These are phyloP conservation scores for Imbricaverruca yamaguchii DNA, from an alignment of 2,888 invertebrate species.

Conservation along the genomic window DNA sequence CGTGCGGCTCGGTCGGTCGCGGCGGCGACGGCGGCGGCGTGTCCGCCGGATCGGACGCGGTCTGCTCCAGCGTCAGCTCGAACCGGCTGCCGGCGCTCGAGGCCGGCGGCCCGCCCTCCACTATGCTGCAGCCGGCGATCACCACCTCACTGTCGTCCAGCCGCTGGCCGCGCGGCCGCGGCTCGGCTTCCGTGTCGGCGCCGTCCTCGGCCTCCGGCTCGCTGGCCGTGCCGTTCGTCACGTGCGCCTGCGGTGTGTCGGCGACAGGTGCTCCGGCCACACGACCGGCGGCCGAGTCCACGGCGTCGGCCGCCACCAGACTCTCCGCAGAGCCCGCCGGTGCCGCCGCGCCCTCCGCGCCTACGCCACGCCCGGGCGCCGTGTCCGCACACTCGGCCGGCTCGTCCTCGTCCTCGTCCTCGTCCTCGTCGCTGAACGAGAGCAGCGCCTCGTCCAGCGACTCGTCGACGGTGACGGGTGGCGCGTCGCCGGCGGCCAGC, in stretches of 20 bases:
- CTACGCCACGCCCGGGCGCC: background rate
- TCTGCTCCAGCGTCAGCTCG: slow-evolving; percentile 30
- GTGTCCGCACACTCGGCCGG: background rate
- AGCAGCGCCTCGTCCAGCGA: slow-evolving; percentile 16
- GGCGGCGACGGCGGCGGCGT: slow-evolving; percentile 29
- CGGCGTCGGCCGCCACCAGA: background rate
- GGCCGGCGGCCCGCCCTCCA: slow-evolving; percentile 23
- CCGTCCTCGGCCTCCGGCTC: no score
- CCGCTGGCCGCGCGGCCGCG: slow-evolving; percentile 49
- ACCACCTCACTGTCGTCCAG: slow-evolving; percentile 79
- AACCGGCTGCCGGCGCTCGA: slow-evolving; percentile 22
- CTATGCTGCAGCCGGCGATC: slow-evolving; percentile 57
- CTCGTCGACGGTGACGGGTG: background rate
- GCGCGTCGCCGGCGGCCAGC: background rate
- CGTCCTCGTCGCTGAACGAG: background rate
- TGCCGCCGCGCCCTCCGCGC: background rate
- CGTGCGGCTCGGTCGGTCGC: slow-evolving; percentile 29
- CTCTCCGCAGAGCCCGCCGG: background rate
- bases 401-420: background rate
- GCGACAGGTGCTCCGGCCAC: no score
- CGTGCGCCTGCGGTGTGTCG: background rate
- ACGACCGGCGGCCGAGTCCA: background rate
- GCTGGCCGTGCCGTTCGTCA: background rate
- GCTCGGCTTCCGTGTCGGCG: no score
- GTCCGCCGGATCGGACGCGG: slow-evolving; percentile 13